Evolutionary conservation across 1,140 invertebrate species (phyloP).

Genomic region (Hestina assimilis): DNA sequence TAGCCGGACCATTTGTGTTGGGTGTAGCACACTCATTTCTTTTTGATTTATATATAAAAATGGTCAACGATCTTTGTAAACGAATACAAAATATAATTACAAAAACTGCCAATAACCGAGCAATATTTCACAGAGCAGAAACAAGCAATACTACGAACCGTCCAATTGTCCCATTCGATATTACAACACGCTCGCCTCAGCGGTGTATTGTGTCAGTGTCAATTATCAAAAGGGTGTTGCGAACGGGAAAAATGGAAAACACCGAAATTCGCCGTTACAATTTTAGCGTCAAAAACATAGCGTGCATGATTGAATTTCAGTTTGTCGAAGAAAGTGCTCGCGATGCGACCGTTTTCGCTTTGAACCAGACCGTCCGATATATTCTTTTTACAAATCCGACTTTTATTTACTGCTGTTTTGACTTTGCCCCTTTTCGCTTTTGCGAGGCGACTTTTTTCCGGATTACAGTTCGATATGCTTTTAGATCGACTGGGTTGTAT

Average conservation of each 20-base stretch:
- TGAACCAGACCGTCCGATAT: not conserved
- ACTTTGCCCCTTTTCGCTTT: not conserved
- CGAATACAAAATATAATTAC: not conserved
- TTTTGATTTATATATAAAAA: not conserved
- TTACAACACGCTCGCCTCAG: slow-evolving; percentile 14
- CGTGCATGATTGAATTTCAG: slow-evolving; percentile 24
- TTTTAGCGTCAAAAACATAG: slow-evolving; percentile 31
- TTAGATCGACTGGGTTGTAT: no score
- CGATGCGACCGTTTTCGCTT: slow-evolving; percentile 6
- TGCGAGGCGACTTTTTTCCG: not conserved
- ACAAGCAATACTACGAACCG: slow-evolving; percentile 15
- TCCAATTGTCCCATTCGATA: slow-evolving; percentile 16
- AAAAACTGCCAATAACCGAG: not conserved
- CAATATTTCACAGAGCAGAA: slow-evolving; percentile 13
- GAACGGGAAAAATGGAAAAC: slow-evolving; percentile 31
- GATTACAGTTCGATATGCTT: no score
- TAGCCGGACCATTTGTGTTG: no score
- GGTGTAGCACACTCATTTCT: not conserved
- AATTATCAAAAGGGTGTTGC: slow-evolving; percentile 30
- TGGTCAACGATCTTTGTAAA: not conserved
- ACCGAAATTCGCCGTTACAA: slow-evolving; percentile 27
- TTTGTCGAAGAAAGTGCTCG: slow-evolving; percentile 24
- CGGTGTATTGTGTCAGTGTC: slow-evolving; percentile 33
- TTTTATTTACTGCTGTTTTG: slow-evolving; percentile 2
- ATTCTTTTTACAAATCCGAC: not conserved